These are phyloP conservation scores for Ophioninae sp. DNA, from an alignment of 2,888 invertebrate genomes.

Conservation along the genomic window DNA sequence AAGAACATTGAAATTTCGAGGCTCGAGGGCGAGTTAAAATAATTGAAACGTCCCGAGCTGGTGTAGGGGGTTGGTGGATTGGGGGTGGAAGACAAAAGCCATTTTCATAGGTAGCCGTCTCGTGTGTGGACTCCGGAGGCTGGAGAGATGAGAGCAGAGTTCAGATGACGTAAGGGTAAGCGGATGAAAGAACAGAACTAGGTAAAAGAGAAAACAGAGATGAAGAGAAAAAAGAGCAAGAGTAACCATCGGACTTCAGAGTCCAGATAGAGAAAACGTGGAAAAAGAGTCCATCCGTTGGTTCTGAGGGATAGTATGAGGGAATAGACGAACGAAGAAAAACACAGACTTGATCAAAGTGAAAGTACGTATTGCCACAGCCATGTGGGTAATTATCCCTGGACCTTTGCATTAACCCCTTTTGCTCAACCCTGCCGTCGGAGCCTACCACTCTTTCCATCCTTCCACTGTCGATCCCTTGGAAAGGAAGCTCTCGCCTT, in stretches of 20 bases:
- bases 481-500: slow-evolving; percentile 50
- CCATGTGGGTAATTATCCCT: slow-evolving; percentile 81
- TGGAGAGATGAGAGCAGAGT: slow-evolving; percentile 26
- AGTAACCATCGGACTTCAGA: slow-evolving; percentile 4
- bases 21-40: slow-evolving; percentile 79
- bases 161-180: slow-evolving; percentile 74
- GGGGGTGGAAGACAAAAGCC: slow-evolving; percentile 76
- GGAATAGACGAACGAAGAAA: slow-evolving; percentile 79
- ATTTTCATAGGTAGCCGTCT: slow-evolving; percentile 74
- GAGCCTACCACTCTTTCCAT: slow-evolving; percentile 35
- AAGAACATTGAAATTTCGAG: slow-evolving; percentile 75
- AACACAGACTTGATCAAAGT: slow-evolving; percentile 81
- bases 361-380: slow-evolving; percentile 79
- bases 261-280: slow-evolving; percentile 61
- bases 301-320: slow-evolving; percentile 55
- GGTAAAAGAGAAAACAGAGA: slow-evolving; percentile 48
- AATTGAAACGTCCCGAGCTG: slow-evolving; percentile 77
- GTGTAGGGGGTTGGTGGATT: too few relatives aligned
- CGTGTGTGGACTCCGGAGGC: slow-evolving; percentile 53
- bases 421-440: slow-evolving; percentile 60
- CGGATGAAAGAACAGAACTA: slow-evolving; percentile 62
- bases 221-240: slow-evolving; percentile 15
- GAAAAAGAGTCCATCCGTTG: slow-evolving; percentile 30
- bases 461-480: slow-evolving; percentile 53
- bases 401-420: slow-evolving; percentile 79